These are phyloP conservation scores for Clepsis dumicolana DNA, from an alignment of 2,888 invertebrate species.

Conservation along the genomic window DNA sequence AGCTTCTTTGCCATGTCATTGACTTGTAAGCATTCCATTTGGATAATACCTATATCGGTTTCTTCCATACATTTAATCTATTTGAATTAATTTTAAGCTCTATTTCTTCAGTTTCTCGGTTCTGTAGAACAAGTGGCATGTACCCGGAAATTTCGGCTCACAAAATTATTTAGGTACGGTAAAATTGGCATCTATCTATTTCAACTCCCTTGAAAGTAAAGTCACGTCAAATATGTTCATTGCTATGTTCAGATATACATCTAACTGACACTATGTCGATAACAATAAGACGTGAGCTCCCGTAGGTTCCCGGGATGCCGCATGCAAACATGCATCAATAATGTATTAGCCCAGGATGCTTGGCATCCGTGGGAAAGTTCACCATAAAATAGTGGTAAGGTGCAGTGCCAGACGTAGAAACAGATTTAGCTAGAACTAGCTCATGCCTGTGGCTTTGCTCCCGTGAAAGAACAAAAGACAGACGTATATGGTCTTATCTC, in stretches of 20 bases:
- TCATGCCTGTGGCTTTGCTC: no score
- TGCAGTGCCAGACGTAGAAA: background rate
- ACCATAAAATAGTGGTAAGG: slow-evolving; percentile 5
- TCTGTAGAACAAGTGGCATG: no score
- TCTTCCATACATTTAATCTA: no score
- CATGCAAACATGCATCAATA: slow-evolving; percentile 40
- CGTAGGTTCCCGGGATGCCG: slow-evolving; percentile 4
- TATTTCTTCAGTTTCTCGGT: no score
- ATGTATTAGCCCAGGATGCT: slow-evolving; percentile 34
- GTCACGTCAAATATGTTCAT: background rate
- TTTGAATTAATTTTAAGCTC: no score
- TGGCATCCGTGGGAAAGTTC: slow-evolving; percentile 25
- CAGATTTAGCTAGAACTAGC: background rate
- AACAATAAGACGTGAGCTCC: slow-evolving; percentile 14
- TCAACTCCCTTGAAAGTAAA: background rate
- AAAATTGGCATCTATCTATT: background rate
- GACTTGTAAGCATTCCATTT: no score
- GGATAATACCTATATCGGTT: no score
- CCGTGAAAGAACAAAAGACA: no score
- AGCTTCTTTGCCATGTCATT: no score
- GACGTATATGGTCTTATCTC: no score
- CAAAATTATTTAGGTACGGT: no score
- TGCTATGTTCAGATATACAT: background rate
- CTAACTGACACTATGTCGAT: background rate
- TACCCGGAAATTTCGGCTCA: no score